phyloP scores from a whole-genome alignment of 92 coral and sea anemone species.

The Micromussa lordhowensis region DNA sequence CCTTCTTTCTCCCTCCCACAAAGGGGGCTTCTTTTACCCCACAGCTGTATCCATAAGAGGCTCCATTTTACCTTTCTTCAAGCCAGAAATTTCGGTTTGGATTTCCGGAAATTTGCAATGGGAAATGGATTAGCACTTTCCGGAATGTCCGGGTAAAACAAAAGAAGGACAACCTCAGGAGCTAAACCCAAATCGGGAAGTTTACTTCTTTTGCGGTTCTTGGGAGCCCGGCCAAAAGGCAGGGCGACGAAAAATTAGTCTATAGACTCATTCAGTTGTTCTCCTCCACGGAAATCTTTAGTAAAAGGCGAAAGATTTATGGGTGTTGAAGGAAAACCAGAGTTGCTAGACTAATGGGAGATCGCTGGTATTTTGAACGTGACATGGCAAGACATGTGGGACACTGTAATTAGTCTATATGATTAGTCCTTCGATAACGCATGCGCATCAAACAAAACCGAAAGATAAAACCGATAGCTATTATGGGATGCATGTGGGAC shows the following conservation, averaged over 20 bases:
- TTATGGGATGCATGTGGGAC: no score
- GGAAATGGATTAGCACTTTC: no score
- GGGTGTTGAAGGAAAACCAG: conserved; percentile 59
- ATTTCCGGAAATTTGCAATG: no score
- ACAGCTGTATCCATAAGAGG: neutral
- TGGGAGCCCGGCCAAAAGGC: conserved; percentile 85
- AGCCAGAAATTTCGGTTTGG: no score
- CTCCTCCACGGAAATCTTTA: conserved; percentile 94
- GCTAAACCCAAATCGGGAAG: no score
- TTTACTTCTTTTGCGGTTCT: neutral
- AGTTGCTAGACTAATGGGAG: neutral
- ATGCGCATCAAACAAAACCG: neutral
- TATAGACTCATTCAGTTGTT: conserved; percentile 90
- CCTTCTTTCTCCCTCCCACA: no score
- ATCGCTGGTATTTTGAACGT: neutral
- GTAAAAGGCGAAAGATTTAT: conserved; percentile 89
- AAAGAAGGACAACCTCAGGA: no score
- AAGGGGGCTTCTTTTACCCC: neutral
- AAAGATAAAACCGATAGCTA: no score
- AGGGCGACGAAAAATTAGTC: conserved; percentile 96
- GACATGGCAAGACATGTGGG: neutral
- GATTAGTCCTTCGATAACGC: neutral
- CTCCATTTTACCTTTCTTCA: neutral
- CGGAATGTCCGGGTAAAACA: no score
- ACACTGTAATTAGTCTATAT: neutral